Evolutionary conservation across 2,797 vertebrate genomes (phyloP).

Genomic region (Thunnus albacares): DNA sequence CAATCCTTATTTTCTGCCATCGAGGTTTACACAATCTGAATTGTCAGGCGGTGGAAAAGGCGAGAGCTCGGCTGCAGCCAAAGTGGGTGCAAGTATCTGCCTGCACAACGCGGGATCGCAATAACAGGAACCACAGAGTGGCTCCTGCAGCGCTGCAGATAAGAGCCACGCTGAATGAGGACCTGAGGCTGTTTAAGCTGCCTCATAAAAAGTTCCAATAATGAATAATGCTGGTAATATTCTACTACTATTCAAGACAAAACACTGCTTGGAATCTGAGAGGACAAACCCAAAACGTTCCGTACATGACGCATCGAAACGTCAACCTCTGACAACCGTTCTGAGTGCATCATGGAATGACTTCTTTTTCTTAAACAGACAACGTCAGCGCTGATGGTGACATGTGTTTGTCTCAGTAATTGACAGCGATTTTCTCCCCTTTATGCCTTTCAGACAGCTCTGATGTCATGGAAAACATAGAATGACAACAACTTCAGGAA

Average conservation of each 20-base stretch:
- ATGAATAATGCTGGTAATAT: constrained; percentile 49
- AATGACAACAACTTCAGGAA: constrained; percentile 59
- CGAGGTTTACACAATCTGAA: constrained; percentile 69
- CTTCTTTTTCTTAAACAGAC: constrained; percentile 6
- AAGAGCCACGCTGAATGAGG: constrained; percentile 84
- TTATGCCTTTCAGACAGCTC: constrained; percentile 13
- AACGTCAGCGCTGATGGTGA: constrained; percentile 22
- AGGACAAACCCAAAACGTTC: constrained; percentile 26
- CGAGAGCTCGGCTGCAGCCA: constrained; percentile 37
- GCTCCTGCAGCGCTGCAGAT: constrained; percentile 91
- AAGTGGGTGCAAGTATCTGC: constrained; percentile 60
- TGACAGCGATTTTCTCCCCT: constrained; percentile 27
- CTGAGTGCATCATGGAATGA: not conserved
- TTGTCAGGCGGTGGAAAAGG: constrained; percentile 61
- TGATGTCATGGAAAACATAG: constrained; percentile 64
- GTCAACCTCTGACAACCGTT: not conserved
- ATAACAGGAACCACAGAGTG: constrained; percentile 94
- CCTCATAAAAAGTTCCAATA: constrained; percentile 45
- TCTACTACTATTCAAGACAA: constrained; percentile 18
- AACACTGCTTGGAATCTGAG: constrained; percentile 13
- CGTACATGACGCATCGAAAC: constrained; percentile 2
- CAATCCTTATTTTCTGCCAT: constrained; percentile 71
- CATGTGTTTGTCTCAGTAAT: constrained; percentile 34
- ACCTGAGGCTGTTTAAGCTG: constrained; percentile 37
- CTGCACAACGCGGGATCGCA: constrained; percentile 76